These are phyloP conservation scores for Panzeria rudis DNA, from an alignment of 2,888 invertebrate genomes.

Conservation along the genomic window DNA sequence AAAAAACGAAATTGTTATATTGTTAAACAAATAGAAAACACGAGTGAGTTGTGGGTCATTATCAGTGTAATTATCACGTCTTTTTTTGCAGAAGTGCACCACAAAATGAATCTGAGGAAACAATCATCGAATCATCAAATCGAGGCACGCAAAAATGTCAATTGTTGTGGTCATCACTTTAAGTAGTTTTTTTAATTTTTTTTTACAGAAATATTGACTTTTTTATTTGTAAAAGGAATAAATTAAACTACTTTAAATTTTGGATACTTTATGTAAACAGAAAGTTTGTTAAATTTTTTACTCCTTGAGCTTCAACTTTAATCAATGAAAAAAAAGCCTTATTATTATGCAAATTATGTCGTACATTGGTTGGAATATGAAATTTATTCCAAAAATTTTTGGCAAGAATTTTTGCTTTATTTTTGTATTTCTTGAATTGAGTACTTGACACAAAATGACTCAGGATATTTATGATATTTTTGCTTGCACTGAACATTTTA, in stretches of 20 bases:
- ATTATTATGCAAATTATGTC: conserved; percentile 65
- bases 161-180: background rate
- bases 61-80: conserved; percentile 65
- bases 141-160: background rate
- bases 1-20: background rate
- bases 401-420: conserved; percentile 18
- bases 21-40: conserved; percentile 2
- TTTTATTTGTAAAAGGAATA: background rate
- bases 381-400: conserved; percentile 42
- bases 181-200: background rate
- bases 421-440: background rate
- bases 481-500: conserved; percentile 41
- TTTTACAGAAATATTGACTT: conserved; percentile 13
- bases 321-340: background rate
- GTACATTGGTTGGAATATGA: conserved; percentile 14
- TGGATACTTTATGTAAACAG: conserved; percentile 1
- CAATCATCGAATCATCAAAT: conserved; percentile 34
- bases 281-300: conserved; percentile 12
- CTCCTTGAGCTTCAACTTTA: background rate
- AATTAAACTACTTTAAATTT: conserved; percentile 63
- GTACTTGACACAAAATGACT: conserved; percentile 45
- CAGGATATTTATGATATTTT: conserved; percentile 56
- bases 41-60: conserved; percentile 51
- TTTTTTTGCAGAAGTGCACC: conserved; percentile 21
- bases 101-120: conserved; percentile 18